Evolutionary conservation across 1,140 invertebrate species (phyloP), one percentile per base, ranked within the genome.

Genomic region (Augochlora pura): DNA sequence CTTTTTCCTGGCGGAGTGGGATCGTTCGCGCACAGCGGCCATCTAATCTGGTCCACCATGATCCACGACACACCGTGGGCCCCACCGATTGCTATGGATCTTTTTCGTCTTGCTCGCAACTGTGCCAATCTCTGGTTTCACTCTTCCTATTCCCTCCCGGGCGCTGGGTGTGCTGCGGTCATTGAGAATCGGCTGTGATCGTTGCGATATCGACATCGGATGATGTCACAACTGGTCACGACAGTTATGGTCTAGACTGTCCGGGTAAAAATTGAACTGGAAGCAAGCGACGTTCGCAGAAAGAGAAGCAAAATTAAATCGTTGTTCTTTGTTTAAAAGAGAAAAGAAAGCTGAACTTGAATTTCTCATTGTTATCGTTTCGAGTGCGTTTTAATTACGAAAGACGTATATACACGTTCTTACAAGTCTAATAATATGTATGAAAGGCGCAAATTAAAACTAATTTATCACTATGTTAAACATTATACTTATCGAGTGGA

Each of bases 131-230:
- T 9, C 54, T 7, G 14, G 12, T 80, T 83, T 65, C 64, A 72
- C 80, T 32, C 39, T 39, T 69, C 57, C 60, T 72, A 67, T 69
- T 75, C 38, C 70, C 76, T 71, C 75, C 52, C 27, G 76, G 23
- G 32, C 64, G 42, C 81, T 63, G 49, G 60, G 78, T 78, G 27
- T 62, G 46, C 27, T 49, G 46, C 54, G 62, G n/a, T 49, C 74
- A 84, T 85, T 84, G 78, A 74, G 79, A 74, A 77, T 74, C 74
- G 74, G 63, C 49, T 16, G 75, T 82, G 85, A 86, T 85, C 84
- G 74, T 86, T 86, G 83, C 83, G 83, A 85, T 82, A 82, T 75
- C 67, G 57, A 32, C 52, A 64, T 57, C 32, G 32, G 32, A 32
- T 85, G 74, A 84, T 79, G 79, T 84, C 82, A 84, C 14, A 32